Base-by-base conservation (phyloP, 2,797 vertebrate genomes). In the Urocyon cinereoargenteus region DNA sequence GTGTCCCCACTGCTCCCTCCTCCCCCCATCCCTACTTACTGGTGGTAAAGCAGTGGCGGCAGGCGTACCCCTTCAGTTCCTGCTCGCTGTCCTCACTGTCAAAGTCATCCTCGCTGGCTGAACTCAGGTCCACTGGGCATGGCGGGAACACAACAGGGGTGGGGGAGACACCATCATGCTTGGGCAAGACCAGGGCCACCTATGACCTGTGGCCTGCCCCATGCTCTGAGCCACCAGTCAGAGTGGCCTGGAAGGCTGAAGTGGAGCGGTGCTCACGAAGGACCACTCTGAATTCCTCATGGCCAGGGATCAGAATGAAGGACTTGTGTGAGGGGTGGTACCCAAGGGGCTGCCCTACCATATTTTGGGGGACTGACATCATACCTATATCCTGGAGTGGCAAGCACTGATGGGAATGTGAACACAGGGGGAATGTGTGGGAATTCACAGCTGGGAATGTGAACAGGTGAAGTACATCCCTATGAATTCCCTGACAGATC, bases 41-140 rank as follows among this genome's bases (percentile, higher is more conserved):
- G 98, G 99, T 99, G 85, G 99, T 99, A 99, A 99, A 99, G 98
- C 99, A 99, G 99, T 99, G 99, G 34, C 99, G 99, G 97, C 99
- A 99, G 98, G 99, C 99, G 99, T 99, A 99, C 97, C 99, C 99
- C 98, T 99, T 99, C 99, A 99, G 99, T 97, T 99, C 99, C 99
- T 99, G 99, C 92, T 99, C 99, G 1, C 99, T 99, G 99, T 99
- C 99, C 98, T 99, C 99, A 28, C 99, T 99, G 99, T 99, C 99
- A 89, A 99, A 99, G 98, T 99, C 99, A 99, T 99, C 99, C 98
- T 99, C 99, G 0, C 99, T 99, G 99, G 99, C 99, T 0, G 99
- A 99, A 97, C 99, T 99, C 98, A 99, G 99, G 98, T 99, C 99
- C 99, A 99, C 99, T 99, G 98, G 31, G 98, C 26, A 57, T 13